Evolutionary conservation across 2,113 vertebrate species (phyloP), one percentile per base, ranked within the genome.

Genomic region (Motacilla alba): DNA sequence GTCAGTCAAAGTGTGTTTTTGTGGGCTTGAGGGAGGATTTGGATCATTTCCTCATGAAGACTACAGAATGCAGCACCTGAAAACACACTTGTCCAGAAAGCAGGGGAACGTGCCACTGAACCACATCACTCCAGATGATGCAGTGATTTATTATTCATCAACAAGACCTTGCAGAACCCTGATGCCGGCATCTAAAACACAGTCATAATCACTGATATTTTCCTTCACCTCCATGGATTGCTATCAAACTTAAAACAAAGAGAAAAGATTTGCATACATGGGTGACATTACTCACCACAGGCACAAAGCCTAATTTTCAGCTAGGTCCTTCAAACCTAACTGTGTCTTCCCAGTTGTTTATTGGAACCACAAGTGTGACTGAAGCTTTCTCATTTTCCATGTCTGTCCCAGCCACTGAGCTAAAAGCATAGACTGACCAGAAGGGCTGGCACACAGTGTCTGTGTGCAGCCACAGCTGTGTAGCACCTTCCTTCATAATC

Each of bases 381-480:
- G 53, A 35, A 87, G 35, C 10, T 35, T 18, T 59, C 23, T 46
- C n/a, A 4, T 44, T n/a, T 41, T 28, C 70, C 15, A 2, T 19
- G 13, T 30, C 26, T 84, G 77, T 52, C 35, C 46, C 49, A n/a
- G 7, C 21, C n/a, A 33, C 28, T 28, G 50, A 84, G 55, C 13
- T 75, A 15, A 30, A 77, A 55, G 16, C 11, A 30, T 0, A 37
- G 37, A 7, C 20, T 33, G 30, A 20, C 12, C 39, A 15, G 49
- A 0, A 47, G 35, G 37, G 55, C 37, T 33, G 46, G 55, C 13
- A 60, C 13, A 20, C 0, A 27, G 1, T 26, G 13, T 55, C 53
- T 49, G 41, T 55, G 44, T 6, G n/a, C 59, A 83, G 21, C 6
- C 59, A 53, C 30, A 9, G 24, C 44, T 60, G 28, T 1, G 1